Base-by-base conservation (phyloP, 2,888 invertebrate genomes). In the Cheilosia pagana region DNA sequence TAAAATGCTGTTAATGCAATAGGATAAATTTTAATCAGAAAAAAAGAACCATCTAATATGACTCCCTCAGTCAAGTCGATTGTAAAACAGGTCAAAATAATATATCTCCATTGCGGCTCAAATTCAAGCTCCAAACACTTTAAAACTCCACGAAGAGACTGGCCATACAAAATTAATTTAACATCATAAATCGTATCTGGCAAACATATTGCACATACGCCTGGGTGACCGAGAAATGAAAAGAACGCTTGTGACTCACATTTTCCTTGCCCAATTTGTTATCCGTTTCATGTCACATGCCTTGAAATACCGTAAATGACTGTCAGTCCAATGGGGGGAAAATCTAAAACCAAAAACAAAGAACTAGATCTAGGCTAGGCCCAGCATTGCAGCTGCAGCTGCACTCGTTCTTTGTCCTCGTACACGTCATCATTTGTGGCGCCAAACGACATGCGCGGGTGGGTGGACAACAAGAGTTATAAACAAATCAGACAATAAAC, bases 371-470 rank as follows among this genome's bases (percentile, higher is more conserved):
- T 70, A 83, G 79, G 83, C 79, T 83, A 75, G 79, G 83, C 74
- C 35, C 39, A 68, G 23, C 57, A 35, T 45, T 75, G 74, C 71
- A 76, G 81, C 85, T 81, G 83, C 79, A 71, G 74, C 79, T 74
- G 79, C 23, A 45, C 75, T 76, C n/a, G 81, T 76, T 81, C 75
- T 76, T 85, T 85, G 81, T 85, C 85, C 81, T 81, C 60, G 55
- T 50, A 65, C 60, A 72, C 45, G 67, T 35, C 35, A 71, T 12
- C 35, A 28, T 77, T 62, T 60, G 35, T 76, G 85, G 85, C 85
- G 85, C 85, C 81, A 67, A 68, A 77, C 71, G 77, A 77, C 31
- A 48, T 55, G 75, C 57, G 85, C 62, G 59, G 75, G 75, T 85
- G 59, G 75, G 75, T 85, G 85, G 81, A 75, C 70, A 79, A 23